A percentile compares a stretch with the other conserved stretches of the same genome.
phyloP scores from a whole-genome alignment of 2,113 vertebrate species.

The Octodon degus region DNA sequence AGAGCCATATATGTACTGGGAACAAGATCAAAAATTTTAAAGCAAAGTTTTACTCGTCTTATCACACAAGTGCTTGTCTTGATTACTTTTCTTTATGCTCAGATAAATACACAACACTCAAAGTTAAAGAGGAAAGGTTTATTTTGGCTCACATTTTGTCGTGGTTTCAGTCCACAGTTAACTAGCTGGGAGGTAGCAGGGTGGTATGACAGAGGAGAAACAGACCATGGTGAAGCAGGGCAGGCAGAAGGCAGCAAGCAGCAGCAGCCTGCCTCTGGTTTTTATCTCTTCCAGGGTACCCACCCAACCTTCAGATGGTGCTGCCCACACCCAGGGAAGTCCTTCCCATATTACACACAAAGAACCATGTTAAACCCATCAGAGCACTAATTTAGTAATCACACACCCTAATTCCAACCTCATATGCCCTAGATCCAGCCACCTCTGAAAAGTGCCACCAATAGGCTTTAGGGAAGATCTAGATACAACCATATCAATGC shows the following conservation, averaged over 20 bases:
- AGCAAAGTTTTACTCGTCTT: background rate
- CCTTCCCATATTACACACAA: background rate
- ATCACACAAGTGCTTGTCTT: background rate
- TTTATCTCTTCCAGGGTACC: background rate
- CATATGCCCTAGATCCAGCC: no score
- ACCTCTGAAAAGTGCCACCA: background rate
- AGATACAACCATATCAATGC: background rate
- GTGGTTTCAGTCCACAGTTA: background rate
- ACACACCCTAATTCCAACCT: background rate
- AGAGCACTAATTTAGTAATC: background rate
- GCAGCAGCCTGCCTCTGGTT: background rate
- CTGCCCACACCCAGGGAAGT: no score
- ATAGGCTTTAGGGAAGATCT: background rate
- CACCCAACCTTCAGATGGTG: background rate
- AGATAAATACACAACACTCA: background rate
- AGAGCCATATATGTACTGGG: background rate
- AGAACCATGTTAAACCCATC: background rate
- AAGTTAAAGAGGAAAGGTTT: background rate
- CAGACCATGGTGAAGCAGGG: background rate
- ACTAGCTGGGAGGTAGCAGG: background rate
- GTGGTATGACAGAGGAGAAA: background rate
- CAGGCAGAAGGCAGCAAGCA: background rate
- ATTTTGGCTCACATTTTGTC: background rate
- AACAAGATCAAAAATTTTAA: background rate
- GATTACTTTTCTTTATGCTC: background rate